These are phyloP conservation scores for Oceanodroma leucorhoa DNA, from an alignment of 2,797 vertebrate species.

Conservation along the genomic window DNA sequence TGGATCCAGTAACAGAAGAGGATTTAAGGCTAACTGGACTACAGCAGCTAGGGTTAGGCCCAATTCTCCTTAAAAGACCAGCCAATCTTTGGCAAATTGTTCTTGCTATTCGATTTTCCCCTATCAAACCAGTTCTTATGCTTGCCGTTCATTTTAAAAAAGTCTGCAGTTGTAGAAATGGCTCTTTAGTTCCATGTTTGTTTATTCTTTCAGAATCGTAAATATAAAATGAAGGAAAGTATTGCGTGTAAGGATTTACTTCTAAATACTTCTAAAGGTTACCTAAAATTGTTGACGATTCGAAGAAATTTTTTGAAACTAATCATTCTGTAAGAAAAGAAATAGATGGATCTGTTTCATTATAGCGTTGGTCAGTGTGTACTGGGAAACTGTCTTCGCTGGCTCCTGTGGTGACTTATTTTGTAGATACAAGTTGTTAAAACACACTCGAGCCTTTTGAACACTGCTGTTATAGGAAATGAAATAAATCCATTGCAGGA, in stretches of 20 bases:
- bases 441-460: neutral
- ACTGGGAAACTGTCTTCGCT: neutral
- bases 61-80: neutral
- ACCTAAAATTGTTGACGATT: neutral
- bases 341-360: neutral
- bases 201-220: neutral
- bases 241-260: neutral
- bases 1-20: neutral
- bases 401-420: neutral
- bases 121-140: neutral
- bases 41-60: neutral
- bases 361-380: neutral
- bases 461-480: neutral
- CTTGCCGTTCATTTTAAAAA: neutral
- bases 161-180: neutral
- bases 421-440: neutral
- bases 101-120: fast-evolving
- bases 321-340: neutral
- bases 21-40: neutral
- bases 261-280: neutral
- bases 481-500: neutral
- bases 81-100: neutral
- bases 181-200: neutral
- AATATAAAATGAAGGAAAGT: neutral
- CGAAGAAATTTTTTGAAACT: neutral